These are phyloP conservation scores for Cichlasoma orientale DNA, from an alignment of 2,797 vertebrate genomes.

Conservation along the genomic window DNA sequence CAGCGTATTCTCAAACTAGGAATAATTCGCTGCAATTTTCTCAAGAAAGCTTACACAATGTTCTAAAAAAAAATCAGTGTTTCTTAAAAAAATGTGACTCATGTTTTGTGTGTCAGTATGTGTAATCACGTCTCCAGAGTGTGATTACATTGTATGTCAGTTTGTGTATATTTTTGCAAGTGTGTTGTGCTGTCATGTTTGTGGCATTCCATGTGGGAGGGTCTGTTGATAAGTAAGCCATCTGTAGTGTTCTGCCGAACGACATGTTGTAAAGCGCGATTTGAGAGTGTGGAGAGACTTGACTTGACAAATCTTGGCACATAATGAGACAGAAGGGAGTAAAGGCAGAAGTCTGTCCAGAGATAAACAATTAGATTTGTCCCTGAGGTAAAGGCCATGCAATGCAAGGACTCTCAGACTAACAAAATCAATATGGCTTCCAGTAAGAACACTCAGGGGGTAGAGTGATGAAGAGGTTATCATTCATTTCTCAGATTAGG, in stretches of 20 bases:
- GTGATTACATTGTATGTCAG: conserved; percentile 77
- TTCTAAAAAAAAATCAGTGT: conserved; percentile 52
- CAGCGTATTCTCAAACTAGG: background rate
- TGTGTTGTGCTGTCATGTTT: conserved; percentile 85
- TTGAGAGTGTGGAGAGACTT: conserved; percentile 85
- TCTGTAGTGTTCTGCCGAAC: conserved; percentile 86
- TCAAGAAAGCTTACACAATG: conserved; percentile 50
- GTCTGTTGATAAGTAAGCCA: conserved; percentile 88
- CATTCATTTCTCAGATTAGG: conserved; percentile 81
- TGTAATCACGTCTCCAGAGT: conserved; percentile 68
- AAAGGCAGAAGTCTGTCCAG: conserved; percentile 87
- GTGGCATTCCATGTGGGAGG: conserved; percentile 86
- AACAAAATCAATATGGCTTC: conserved; percentile 87
- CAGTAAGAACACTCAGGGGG: conserved; percentile 80
- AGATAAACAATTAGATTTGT: conserved; percentile 90
- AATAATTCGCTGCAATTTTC: conserved; percentile 29
- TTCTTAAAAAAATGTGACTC: conserved; percentile 58
- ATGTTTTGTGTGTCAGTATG: conserved; percentile 70
- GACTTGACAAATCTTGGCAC: conserved; percentile 89
- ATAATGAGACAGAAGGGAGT: conserved; percentile 88
- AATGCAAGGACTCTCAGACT: conserved; percentile 82
- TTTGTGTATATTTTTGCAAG: conserved; percentile 82
- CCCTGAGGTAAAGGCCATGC: conserved; percentile 86
- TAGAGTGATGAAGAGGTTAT: conserved; percentile 84
- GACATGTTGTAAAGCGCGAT: conserved; percentile 86